Evolutionary conservation across 2,888 invertebrate species (phyloP), one percentile per base, ranked within the genome.

Genomic region (Papilio elwesi): DNA sequence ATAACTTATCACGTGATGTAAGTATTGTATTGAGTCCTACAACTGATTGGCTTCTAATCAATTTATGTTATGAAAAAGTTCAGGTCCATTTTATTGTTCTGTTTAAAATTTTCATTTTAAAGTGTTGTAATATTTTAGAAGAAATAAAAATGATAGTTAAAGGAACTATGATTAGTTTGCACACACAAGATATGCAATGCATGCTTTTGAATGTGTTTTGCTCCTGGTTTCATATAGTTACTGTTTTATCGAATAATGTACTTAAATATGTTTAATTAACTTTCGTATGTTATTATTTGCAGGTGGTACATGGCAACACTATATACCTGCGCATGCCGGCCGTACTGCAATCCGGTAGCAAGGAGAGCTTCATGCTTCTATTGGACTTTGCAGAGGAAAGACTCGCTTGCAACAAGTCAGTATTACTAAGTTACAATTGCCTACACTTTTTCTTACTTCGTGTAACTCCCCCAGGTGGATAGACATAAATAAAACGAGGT

Each of bases 321-420:
- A 95, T 99, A 80, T 99, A 98, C 91, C 96, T 99, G 82, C 97
- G 98, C 79, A 95, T 99, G 83, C 98, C 98, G 65, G 95, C 96
- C 75, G 96, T 97, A 75, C 95, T 98, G 78, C 95, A 97, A 78
- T 97, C 98, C 6, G 98, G 98, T 81, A 98, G 98, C 80, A 98
- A 98, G 93, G 98, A 99, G 92, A 98, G 98, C 79, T 98, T 99
- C 93, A 96, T 99, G 83, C 96, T 98, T 64, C 95, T 99, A 70
- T 94, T 99, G 81, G 99, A 99, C 94, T 98, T 98, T 86, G 99
- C 98, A 70, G 99, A 99, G 90, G 99, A 99, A 86, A 96, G 97
- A 77, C 95, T 99, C 70, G 96, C 96, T 76, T 98, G 98, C 88
- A 97, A 83, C 82, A 90, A 88, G 92, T 92, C 1, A 82, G 88